A percentile compares a stretch with the other conserved stretches of the same genome.
phyloP scores from a whole-genome alignment of 2,797 vertebrate species.

The Coregonus ussuriensis region DNA sequence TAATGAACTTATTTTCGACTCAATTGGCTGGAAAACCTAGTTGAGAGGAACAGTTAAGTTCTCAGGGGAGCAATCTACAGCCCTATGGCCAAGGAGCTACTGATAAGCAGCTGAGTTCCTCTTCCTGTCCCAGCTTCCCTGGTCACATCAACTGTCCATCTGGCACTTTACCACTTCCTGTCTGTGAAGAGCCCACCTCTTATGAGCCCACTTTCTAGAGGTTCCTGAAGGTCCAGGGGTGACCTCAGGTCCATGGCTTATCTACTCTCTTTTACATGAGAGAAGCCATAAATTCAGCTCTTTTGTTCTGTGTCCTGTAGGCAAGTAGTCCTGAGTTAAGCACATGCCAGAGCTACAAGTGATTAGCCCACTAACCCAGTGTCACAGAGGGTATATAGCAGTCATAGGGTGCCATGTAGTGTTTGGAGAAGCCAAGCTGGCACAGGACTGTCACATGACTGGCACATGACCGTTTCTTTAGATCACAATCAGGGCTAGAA shows the following conservation, averaged over 20 bases:
- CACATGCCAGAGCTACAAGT: constrained; percentile 40
- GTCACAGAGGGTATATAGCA: constrained; percentile 4
- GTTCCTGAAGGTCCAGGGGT: constrained; percentile 29
- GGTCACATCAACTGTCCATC: constrained; percentile 66
- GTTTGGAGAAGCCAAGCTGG: background rate
- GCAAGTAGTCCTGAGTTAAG: constrained; percentile 10
- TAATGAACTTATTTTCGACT: background rate
- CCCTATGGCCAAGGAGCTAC: constrained; percentile 57
- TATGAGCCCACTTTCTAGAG: constrained; percentile 45
- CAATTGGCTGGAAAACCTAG: constrained; percentile 36
- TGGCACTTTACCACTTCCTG: constrained; percentile 71
- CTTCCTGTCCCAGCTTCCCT: constrained; percentile 65
- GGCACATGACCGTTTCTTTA: background rate
- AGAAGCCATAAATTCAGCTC: constrained; percentile 50
- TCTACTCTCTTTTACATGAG: constrained; percentile 58
- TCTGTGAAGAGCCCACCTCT: constrained; percentile 56
- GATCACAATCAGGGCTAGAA: background rate
- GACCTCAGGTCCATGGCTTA: constrained; percentile 55
- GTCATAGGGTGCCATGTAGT: background rate
- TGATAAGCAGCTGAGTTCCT: constrained; percentile 75
- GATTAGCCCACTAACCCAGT: constrained; percentile 31
- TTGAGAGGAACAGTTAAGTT: constrained; percentile 45
- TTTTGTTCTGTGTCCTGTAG: constrained; percentile 59
- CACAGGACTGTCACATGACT: background rate
- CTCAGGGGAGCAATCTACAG: constrained; percentile 53